Base-by-base conservation (phyloP, 2,888 invertebrate genomes). In the Buathra laborator region DNA sequence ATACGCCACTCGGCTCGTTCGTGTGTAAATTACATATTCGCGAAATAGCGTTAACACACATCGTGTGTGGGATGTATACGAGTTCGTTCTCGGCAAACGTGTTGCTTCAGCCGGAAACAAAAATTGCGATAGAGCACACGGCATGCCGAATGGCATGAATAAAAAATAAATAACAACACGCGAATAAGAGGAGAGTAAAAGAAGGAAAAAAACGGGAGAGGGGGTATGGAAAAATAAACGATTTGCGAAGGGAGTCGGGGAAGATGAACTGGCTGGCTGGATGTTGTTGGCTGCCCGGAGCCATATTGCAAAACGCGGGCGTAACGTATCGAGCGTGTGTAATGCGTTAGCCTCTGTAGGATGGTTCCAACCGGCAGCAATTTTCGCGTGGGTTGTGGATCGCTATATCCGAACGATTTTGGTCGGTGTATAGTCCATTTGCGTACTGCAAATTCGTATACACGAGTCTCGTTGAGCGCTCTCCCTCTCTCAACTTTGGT, bases 311-410 rank as follows among this genome's bases (percentile, higher is more conserved):
- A 81, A 84, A 77, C 44, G 80, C 59, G 56, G 29, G 24, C 46
- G 74, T 12, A 74, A 29, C 71, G 71, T 76, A 84, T 84, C 80
- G 76, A 84, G 84, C 80, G 80, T 72, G 76, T 46, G 66, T 80
- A 80, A 80, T 59, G 67, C 76, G 76, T 84, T 59, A 51, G 76
- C 43, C 76, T 67, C 43, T 51, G 76, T 16, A 48, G 59, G 24
- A 43, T 29, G 64, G 62, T 32, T 51, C 67, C 59, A 80, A 29
- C 62, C 53, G 48, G 48, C 48, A 77, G 44, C 83, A 80, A 76
- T 76, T 80, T 77, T 67, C 59, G 80, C 72, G 76, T 59, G 32
- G 66, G 59, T 37, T 43, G 29, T 59, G 32, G 75, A 75, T 56
- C 48, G 51, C 37, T 71, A 19, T 43, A 37, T 71, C 68, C 59